Base-by-base conservation (phyloP, 2,888 invertebrate genomes). In the Choreutis nemorana region DNA sequence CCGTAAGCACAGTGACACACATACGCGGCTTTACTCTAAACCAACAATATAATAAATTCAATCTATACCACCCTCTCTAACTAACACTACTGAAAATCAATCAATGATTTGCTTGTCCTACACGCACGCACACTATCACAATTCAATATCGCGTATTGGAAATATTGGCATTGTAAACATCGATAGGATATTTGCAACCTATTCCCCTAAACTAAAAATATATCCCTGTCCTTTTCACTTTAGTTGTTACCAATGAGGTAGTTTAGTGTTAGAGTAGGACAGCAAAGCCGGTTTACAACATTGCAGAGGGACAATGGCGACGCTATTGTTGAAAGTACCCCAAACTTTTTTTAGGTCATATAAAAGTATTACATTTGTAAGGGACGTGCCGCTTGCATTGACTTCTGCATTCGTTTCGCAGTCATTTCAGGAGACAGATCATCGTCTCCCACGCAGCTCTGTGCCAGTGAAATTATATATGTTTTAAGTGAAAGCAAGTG, bases 41-140 rank as follows among this genome's bases (percentile, higher is more conserved):
- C 75, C 77, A 75, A 77, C 75, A 78, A 75, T 75, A 68, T 60
- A 73, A 75, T 67, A 61, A 72, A 78, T 75, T 73, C 75, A 75
- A 77, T 77, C 73, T 58, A 71, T 67, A 66, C 65, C 63, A 66
- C 71, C 75, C 75, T 73, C 75, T 64, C 55, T 43, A 26, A 38
- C 63, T 29, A 67, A 68, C 60, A 68, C 73, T 28, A 36, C 16
- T 29, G 36, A 32, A 53, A 30, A 34, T 41, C 58, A 70, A 72
- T 68, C 70, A 67, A 66, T 64, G 62, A 62, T 61, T 52, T 59
- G 35, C 48, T 40, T 45, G 51, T 52, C 41, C 42, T 47, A 67
- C 56, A 45, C 58, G 54, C 53, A 60, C 60, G 39, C 41, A 51
- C 44, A 50, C 49, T 49, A 34, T n/a, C n/a, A n/a, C n/a, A n/a